Conservation (phyloP, 2,113 vertebrate genomes). For the Saguinus imperator region DNA sequence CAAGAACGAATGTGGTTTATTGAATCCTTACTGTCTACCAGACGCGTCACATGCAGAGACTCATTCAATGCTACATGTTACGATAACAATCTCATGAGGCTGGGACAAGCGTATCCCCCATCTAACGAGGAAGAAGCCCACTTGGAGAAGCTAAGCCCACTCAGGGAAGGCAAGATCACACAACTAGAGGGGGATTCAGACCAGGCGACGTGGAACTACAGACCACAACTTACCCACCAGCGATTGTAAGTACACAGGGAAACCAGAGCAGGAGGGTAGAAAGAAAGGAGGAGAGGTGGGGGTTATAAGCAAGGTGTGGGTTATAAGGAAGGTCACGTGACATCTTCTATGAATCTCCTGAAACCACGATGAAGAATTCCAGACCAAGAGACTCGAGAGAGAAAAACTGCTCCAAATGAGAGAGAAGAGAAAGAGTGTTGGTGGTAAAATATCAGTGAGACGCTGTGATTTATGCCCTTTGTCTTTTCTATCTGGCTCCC, state of each 20-base stretch:
- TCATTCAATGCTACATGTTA: background rate
- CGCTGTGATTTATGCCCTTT: background rate
- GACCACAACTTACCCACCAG: background rate
- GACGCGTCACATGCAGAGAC: background rate
- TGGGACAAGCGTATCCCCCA: no score
- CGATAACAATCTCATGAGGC: background rate
- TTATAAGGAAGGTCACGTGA: background rate
- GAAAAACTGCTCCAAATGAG: background rate
- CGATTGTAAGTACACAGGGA: background rate
- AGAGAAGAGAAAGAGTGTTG: background rate
- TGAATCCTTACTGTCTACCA: background rate
- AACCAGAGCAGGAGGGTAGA: background rate
- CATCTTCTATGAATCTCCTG: background rate
- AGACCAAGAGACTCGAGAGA: background rate
- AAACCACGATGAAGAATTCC: background rate
- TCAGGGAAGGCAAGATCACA: background rate
- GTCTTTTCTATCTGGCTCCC: constrained; percentile 11
- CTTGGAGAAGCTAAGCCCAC: background rate
- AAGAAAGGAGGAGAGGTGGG: background rate
- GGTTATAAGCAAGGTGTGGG: no score
- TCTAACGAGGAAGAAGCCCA: background rate
- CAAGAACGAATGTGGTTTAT: background rate
- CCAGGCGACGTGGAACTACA: background rate
- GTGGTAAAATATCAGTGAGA: background rate
- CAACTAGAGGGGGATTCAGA: background rate